Conservation (phyloP, 1,140 invertebrate species). For the Globodera rostochiensis region DNA sequence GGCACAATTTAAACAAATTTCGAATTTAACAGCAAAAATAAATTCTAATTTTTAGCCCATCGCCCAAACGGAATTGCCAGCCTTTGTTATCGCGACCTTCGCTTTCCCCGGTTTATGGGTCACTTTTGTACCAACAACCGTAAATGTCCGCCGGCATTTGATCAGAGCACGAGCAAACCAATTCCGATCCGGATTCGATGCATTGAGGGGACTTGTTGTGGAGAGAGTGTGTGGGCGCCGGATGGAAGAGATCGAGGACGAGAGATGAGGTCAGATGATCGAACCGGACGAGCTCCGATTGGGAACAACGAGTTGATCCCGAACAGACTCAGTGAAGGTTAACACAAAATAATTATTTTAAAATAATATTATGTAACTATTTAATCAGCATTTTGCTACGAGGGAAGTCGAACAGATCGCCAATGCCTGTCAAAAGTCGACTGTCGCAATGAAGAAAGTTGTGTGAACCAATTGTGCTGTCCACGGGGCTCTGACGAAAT, state of each 20-base stretch:
- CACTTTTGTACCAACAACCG: not conserved
- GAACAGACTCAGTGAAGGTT: not conserved
- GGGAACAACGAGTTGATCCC: not conserved
- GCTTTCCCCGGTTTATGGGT: conserved; percentile 2
- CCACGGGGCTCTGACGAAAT: conserved; percentile 12
- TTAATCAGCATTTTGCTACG: conserved; percentile 24
- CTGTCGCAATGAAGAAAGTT: conserved; percentile 16
- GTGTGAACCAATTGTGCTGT: conserved; percentile 35
- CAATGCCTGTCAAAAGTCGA: conserved; percentile 7
- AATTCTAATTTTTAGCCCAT: not conserved
- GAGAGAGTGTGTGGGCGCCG: not conserved
- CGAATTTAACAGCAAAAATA: not conserved
- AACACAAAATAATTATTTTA: not conserved
- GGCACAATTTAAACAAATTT: not conserved
- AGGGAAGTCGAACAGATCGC: conserved; percentile 2
- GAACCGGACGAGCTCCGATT: not conserved
- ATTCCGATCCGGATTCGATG: not conserved
- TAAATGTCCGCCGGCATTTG: not conserved
- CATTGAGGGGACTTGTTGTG: not conserved
- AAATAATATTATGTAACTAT: not conserved
- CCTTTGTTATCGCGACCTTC: not conserved
- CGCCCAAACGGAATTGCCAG: not conserved
- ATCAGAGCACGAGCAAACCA: not conserved
- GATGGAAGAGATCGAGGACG: not conserved
- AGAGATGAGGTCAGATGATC: not conserved